Conservation (phyloP, 1,140 invertebrate genomes). For the Pogonus chalceus region DNA sequence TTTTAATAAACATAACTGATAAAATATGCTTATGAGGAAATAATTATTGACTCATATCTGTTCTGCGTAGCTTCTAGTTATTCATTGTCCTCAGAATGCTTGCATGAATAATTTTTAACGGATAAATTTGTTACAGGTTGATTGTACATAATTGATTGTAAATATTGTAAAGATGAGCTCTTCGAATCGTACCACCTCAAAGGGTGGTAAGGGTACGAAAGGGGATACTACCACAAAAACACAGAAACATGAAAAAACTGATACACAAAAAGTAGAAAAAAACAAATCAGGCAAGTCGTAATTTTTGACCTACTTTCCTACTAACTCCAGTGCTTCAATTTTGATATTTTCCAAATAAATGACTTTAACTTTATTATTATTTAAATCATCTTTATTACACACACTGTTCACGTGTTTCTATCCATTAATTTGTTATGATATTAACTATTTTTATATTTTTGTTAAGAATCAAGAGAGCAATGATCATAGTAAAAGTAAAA, state of each 20-base stretch:
- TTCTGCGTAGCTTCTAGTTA: background rate
- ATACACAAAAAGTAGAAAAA: conserved; percentile 2
- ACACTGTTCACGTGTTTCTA: too few species aligned
- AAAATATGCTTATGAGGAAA: background rate
- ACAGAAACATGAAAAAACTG: conserved; percentile 5
- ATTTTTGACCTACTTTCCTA: background rate
- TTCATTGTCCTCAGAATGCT: background rate
- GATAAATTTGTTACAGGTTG: conserved; percentile 6
- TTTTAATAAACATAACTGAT: background rate
- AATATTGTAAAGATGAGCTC: conserved; percentile 38
- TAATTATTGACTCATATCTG: background rate
- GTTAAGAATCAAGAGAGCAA: too few species aligned
- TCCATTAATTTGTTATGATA: too few species aligned
- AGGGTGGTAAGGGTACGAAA: conserved; percentile 36
- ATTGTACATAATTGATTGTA: conserved; percentile 25
- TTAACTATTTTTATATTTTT: too few species aligned
- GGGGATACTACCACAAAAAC: conserved; percentile 27
- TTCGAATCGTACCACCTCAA: conserved; percentile 34
- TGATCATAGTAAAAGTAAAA: too few species aligned
- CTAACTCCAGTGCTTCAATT: background rate
- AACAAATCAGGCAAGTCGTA: background rate
- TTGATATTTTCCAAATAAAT: background rate
- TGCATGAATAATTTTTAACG: too few species aligned
- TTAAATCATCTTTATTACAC: too few species aligned
- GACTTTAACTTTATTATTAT: too few species aligned